A percentile compares a stretch with the other conserved stretches of the same genome.
Evolutionary conservation across 2,797 vertebrate species (phyloP).

Genomic region (Petrocephalus sullivani): DNA sequence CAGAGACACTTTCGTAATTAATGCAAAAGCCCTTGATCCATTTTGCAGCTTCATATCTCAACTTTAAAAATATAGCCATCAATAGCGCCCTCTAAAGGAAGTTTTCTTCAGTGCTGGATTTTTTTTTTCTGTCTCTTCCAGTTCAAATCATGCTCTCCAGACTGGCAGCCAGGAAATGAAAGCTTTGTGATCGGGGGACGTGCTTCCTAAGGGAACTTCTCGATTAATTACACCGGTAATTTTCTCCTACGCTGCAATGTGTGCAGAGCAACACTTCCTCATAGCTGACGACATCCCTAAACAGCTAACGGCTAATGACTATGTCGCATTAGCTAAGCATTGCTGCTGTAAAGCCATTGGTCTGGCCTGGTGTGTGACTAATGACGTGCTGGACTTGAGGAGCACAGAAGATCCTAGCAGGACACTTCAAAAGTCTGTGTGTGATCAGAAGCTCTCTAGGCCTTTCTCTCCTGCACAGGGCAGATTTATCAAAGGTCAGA

Average conservation of each 20-base stretch:
- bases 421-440: conserved; percentile 6
- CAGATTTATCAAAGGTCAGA: neutral
- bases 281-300: neutral
- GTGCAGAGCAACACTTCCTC: neutral
- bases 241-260: neutral
- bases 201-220: neutral
- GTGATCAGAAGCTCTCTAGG: neutral
- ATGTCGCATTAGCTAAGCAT: conserved; percentile 10
- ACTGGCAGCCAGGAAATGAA: neutral
- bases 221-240: neutral
- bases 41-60: neutral
- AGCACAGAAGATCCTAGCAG: neutral
- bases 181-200: neutral
- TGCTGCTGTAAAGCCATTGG: neutral
- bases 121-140: neutral
- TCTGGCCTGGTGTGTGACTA: neutral
- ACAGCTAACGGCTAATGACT: neutral
- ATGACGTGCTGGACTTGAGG: neutral
- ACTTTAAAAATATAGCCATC: conserved; percentile 40
- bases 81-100: conserved; percentile 70
- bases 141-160: neutral
- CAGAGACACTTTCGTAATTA: neutral
- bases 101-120: conserved; percentile 6
- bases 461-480: neutral
- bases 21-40: neutral